Evolutionary conservation across 2,888 invertebrate species (phyloP), one percentile per base, ranked within the genome.

Genomic region (Aphodius sticticus): DNA sequence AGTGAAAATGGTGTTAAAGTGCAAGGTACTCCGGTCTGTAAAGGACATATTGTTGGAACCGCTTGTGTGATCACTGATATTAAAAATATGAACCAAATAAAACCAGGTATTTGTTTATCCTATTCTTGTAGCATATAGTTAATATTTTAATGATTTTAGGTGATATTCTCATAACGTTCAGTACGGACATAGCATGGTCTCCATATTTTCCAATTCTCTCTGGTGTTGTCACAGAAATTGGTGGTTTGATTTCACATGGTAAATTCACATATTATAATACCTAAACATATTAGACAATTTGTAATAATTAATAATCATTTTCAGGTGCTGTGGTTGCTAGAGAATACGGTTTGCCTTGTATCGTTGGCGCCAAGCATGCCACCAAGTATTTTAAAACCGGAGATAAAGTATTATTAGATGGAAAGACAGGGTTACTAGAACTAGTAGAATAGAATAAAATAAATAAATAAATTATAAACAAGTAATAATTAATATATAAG

Each of bases 191-290:
- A 82, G 96, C 95, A 0, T 96, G 96, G 96, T 94, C 94, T 2
- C 96, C 96, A 0, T 96, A 96, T 89, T 96, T 96, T 88, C 95
- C 96, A 0, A 91, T 96, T 76, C 87, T 96, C 16, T 90, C 92
- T 0, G 96, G 96, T 7, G 92, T 96, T 76, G 94, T 95, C 7
- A 96, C 96, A 0, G 96, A 96, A 88, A 90, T 96, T 0, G 96
- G 96, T 0, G 96, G 96, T 37, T 91, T 96, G 3, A 93, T 96
- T 83, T 96, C 96, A 69, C 96, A 96, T 85, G 96, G 95, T 95
- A 88, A 80, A 16, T 74, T 71, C 6, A 6, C 12, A 69, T 71
- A 26, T 69, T 6, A 16, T 35, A 9, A 26, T 35, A n/a, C n/a
- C n/a, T 74, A 36, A 69, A 70, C 16, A 15, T 12, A 36, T 53